Base-by-base conservation (phyloP, 2,888 invertebrate species). In the Chelonus formosanus region DNA sequence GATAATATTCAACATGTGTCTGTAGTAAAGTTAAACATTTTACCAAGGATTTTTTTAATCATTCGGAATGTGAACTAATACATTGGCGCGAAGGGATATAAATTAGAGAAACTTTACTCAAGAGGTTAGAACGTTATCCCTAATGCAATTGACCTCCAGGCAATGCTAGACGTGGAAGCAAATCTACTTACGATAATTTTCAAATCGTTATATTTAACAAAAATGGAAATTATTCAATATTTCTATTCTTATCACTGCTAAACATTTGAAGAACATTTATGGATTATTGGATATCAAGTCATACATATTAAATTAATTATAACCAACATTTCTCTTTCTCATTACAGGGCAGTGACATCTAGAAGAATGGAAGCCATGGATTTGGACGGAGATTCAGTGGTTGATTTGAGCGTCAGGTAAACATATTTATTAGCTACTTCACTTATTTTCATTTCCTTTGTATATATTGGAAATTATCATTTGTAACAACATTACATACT, bases 381-480 rank as follows among this genome's bases (percentile, higher is more conserved):
- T 85, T 90, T 93, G 83, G 94, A 94, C 86, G 94, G 86, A 65
- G 86, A 95, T 84, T 89, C 90, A 80, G 94, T 94, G 74, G 94
- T 95, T 78, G 95, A 95, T 88, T 89, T 95, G 78, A 95, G 94
- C 86, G 89, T 94, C 82, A 90, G 92, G 92, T 93, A 20, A 20
- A 20, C 20, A 20, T 20, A 20, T 20, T 20, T 20, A 20, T 20
- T 20, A 20, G 20, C 20, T 20, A 20, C 20, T 20, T 20, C 2
- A 20, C 20, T 20, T 20, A 20, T 20, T 20, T 20, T 20, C 20
- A 20, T 20, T 20, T 20, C 20, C 20, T 20, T 20, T 20, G 20
- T 20, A 20, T 20, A 20, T 20, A 20, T 20, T 20, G 1, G 20
- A 20, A 20, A 20, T 20, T 20, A 20, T 20, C 20, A 20, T 20